Percentiles rank a stretch among this genome's conserved stretches.
These are phyloP conservation scores for Buteo buteo DNA, from an alignment of 2,113 vertebrate species.

Conservation along the genomic window DNA sequence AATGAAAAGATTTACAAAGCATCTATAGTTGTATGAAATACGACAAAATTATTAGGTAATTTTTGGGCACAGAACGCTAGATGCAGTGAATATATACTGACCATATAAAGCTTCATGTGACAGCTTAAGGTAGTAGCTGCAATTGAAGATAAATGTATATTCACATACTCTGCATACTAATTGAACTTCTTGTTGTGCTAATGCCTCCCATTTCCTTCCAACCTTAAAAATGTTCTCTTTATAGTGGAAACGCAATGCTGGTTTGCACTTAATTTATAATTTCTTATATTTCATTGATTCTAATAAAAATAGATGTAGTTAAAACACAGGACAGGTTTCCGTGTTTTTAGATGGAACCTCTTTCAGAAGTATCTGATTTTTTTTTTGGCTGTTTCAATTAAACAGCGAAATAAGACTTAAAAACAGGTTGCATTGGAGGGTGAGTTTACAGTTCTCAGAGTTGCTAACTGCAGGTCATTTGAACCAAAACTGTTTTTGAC, in stretches of 20 bases:
- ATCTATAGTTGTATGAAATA: conserved; percentile 34
- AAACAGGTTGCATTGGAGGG: background rate
- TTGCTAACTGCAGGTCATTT: background rate
- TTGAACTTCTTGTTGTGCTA: background rate
- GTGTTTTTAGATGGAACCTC: background rate
- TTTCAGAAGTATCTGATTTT: background rate
- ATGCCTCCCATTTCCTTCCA: background rate
- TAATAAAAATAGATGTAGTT: background rate
- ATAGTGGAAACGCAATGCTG: background rate
- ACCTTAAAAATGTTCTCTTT: background rate
- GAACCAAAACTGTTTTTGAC: background rate
- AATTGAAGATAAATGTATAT: background rate
- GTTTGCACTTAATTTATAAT: background rate
- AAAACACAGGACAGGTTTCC: background rate
- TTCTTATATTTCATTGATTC: background rate
- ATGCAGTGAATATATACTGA: background rate
- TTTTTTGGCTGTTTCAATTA: background rate
- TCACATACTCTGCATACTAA: background rate
- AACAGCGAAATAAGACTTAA: background rate
- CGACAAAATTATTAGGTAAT: background rate
- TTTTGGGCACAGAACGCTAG: background rate
- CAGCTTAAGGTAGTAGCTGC: background rate
- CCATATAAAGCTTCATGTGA: background rate
- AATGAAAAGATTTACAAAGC: conserved; percentile 58
- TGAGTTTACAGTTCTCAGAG: background rate